Percentiles rank a stretch among this genome's conserved stretches.
phyloP scores from a whole-genome alignment of 2,888 invertebrate genomes.

The Noctua janthina region DNA sequence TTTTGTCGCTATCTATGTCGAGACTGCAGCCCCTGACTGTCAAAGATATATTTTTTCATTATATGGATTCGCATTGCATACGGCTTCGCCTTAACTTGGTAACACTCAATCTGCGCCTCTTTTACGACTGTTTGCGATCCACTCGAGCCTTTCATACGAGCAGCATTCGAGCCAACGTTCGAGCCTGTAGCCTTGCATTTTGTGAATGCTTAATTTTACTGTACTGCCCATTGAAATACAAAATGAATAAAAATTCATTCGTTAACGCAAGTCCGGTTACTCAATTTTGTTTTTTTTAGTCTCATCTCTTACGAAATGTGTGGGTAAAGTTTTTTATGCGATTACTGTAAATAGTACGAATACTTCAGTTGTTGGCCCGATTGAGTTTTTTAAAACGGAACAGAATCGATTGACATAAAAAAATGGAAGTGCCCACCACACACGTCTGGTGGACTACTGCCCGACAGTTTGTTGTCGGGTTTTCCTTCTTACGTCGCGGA shows the following conservation, averaged over 20 bases:
- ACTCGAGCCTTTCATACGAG: slow-evolving; percentile 45
- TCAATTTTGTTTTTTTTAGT: neutral
- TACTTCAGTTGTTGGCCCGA: no score
- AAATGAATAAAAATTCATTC: neutral
- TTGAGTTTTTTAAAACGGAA: no score
- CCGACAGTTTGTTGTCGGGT: no score
- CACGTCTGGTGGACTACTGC: no score
- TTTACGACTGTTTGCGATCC: slow-evolving; percentile 54
- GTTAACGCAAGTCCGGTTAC: neutral
- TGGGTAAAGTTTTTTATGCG: neutral
- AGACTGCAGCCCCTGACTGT: no score
- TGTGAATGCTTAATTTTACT: slow-evolving; percentile 15
- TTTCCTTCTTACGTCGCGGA: no score
- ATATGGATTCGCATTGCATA: no score
- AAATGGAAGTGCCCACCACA: no score
- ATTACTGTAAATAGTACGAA: no score
- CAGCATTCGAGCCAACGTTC: slow-evolving; percentile 29
- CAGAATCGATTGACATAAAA: no score
- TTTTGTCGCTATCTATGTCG: no score
- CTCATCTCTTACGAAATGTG: neutral
- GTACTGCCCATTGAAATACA: neutral
- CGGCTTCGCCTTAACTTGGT: slow-evolving; percentile 42
- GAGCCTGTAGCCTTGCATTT: slow-evolving; percentile 16
- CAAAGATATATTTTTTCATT: no score
- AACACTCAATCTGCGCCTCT: slow-evolving; percentile 47